Base-by-base conservation (phyloP, 1,140 invertebrate species). In the Latrodectus geometricus region DNA sequence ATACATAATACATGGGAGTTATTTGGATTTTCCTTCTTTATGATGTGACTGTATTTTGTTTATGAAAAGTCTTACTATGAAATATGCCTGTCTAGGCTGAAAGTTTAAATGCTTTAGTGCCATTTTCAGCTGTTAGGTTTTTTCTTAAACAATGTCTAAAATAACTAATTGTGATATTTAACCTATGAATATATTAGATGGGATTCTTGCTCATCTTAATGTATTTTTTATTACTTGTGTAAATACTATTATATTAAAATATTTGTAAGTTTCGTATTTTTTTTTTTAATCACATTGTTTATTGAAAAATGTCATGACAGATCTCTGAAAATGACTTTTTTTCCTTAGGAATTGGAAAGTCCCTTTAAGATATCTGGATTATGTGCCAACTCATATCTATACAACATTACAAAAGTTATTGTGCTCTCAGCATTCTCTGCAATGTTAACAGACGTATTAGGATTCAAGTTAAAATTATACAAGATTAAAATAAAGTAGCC, bases 281-380 rank as follows among this genome's bases (percentile, higher is more conserved):
- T 75, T 14, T 75, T 75, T 50, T 75, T 35, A 65, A 15, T 65
- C 7, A 65, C n/a, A n/a, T n/a, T n/a, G n/a, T n/a, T n/a, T n/a
- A n/a, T n/a, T n/a, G n/a, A n/a, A n/a, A n/a, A n/a, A n/a, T n/a
- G n/a, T n/a, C n/a, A n/a, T n/a, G n/a, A n/a, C n/a, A n/a, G n/a
- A n/a, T n/a, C n/a, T n/a, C n/a, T n/a, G n/a, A n/a, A n/a, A n/a
- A n/a, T n/a, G n/a, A n/a, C n/a, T n/a, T n/a, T n/a, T 68, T 49
- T n/a, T 15, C 93, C 93, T n/a, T 92, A 97, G 96, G 97, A 99
- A 92, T 91, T 99, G 90, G 97, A 99, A 91, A 96, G 96, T 91
- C 97, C 97, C 4, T 99, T 98, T 92, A 98, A 98, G 93, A 98
- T 99, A 90, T 97, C 96, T 50, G 97, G 97, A 68, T 93, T 99